Conservation (phyloP, 1,140 invertebrate species). For the Drosophila novamexicana region DNA sequence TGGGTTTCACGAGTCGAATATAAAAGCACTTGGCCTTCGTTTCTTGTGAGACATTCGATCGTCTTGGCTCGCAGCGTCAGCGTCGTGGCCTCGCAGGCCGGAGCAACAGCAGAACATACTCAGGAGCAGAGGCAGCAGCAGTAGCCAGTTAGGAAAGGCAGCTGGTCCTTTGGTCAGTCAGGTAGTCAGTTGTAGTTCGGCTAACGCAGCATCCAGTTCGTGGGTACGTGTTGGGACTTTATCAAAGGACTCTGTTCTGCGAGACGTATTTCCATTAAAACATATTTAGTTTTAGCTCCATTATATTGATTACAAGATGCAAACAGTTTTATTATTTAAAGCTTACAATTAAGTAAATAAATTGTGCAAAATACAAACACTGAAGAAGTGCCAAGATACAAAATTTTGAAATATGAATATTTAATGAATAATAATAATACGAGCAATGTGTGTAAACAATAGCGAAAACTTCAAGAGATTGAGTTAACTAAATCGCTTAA, state of each 20-base stretch:
- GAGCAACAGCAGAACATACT: conserved; percentile 22
- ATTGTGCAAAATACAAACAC: not conserved
- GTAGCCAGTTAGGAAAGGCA: conserved; percentile 48
- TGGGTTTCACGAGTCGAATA: conserved; percentile 67
- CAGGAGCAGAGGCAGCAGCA: conserved; percentile 31
- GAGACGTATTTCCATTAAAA: conserved; percentile 1
- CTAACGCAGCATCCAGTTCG: conserved; percentile 37
- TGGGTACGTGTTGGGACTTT: conserved; percentile 25
- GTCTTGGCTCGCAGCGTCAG: conserved; percentile 76
- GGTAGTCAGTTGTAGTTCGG: conserved; percentile 52
- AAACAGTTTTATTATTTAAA: no score
- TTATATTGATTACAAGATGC: not conserved
- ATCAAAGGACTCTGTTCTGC: conserved; percentile 1
- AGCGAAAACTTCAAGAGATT: not conserved
- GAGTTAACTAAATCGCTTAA: not conserved
- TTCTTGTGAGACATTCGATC: conserved; percentile 84
- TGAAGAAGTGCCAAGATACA: not conserved
- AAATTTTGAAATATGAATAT: not conserved
- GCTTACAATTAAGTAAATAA: not conserved
- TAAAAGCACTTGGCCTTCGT: conserved; percentile 77
- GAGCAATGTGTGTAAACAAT: not conserved
- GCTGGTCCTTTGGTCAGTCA: conserved; percentile 45
- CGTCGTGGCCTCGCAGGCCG: conserved; percentile 52
- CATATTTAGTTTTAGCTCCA: not conserved
- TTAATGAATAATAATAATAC: conserved; percentile 1